Evolutionary conservation across 2,797 vertebrate species (phyloP).

Genomic region (Sebastes glaucus): DNA sequence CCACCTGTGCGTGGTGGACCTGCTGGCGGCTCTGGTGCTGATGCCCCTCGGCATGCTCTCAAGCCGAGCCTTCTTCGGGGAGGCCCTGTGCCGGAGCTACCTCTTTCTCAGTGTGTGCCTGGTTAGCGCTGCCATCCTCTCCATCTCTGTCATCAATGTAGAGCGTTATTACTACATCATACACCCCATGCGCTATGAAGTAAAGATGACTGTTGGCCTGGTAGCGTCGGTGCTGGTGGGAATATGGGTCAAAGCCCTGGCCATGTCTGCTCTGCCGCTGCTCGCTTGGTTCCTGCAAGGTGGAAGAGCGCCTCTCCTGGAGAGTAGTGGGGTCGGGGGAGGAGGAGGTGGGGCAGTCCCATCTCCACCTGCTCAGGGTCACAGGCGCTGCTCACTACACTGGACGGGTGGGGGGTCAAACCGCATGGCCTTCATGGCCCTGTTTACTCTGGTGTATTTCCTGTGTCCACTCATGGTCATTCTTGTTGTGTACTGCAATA

Average conservation of each 20-base stretch:
- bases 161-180: constrained; percentile 98
- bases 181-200: constrained; percentile 98
- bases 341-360: constrained; percentile 61
- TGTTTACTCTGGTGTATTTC: constrained; percentile 94
- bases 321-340: constrained; percentile 55
- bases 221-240: constrained; percentile 92
- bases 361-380: constrained; percentile 68
- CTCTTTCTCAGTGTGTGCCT: constrained; percentile 96
- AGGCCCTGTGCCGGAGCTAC: constrained; percentile 93
- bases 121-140: constrained; percentile 95
- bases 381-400: constrained; percentile 91
- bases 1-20: constrained; percentile 98
- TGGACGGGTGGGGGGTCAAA: constrained; percentile 91
- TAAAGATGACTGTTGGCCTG: constrained; percentile 94
- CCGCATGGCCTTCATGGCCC: constrained; percentile 92
- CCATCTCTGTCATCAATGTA: constrained; percentile 97
- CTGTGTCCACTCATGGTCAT: constrained; percentile 93
- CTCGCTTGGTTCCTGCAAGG: constrained; percentile 90
- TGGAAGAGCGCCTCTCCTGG: constrained; percentile 75
- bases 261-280: constrained; percentile 92
- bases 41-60: constrained; percentile 98
- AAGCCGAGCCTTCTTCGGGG: constrained; percentile 89
- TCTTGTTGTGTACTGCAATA: constrained; percentile 96
- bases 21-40: constrained; percentile 94
- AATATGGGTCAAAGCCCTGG: constrained; percentile 95